Evolutionary conservation across 1,140 invertebrate genomes (phyloP), one percentile per base, ranked within the genome.

Genomic region (Sycophaga agraensis): DNA sequence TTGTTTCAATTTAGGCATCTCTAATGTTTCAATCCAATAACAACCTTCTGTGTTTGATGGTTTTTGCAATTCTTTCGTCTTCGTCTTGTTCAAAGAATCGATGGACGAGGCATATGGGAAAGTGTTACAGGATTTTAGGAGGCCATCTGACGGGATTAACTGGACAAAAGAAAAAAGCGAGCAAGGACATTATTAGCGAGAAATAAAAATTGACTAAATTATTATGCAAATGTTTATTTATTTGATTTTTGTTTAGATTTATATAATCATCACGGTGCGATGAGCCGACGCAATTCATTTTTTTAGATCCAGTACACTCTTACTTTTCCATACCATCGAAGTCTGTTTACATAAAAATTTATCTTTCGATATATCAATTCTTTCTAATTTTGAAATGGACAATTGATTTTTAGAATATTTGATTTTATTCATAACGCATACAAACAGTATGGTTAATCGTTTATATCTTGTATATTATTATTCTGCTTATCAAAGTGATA

Each of bases 171-270:
- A 55, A n/a, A n/a, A n/a, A 34, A 54, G 12, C 16, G n/a, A 53
- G n/a, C 34, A 21, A 40, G 50, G 50, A 53, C 21, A 9, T 0
- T 2, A 39, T 48, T 55, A 54, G 24, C 54, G 37, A 2, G 5
- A 2, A 53, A 60, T 28, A 48, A 57, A 26, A 45, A 14, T 5
- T 14, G 19, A 26, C 42, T 19, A 19, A 2, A 2, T 22, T 60
- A 60, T 60, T 56, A 50, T 57, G 58, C 54, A 63, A 63, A 63
- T 39, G 61, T 63, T 63, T 63, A 62, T 62, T 62, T 50, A 51
- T 58, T 63, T 53, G 39, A 11, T 39, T 63, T 31, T 6, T 31
- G 11, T 31, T 6, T 31, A 31, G 4, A 31, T 31, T 31, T 31
- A 31, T 31, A 56, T 50, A 34, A 50, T 56, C 53, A 42, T 56